phyloP scores from a whole-genome alignment of 2,113 vertebrate species.

The Lepisosteus oculatus region DNA sequence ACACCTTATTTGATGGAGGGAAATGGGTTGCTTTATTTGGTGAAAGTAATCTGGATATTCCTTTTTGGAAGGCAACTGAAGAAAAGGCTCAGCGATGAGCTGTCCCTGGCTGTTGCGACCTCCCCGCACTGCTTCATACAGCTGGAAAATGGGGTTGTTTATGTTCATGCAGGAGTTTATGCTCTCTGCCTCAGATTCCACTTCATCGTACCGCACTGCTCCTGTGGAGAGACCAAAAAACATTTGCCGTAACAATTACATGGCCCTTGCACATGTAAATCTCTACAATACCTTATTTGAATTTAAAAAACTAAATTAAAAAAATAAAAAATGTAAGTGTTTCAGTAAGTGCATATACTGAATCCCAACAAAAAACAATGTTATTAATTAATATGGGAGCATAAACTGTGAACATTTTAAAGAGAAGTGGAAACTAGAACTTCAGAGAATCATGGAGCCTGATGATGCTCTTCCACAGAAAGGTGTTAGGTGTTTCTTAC shows the following conservation, averaged over 20 bases:
- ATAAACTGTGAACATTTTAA: no score
- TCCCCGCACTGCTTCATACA: conserved; percentile 90
- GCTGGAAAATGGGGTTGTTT: conserved; percentile 91
- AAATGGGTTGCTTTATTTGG: conserved; percentile 90
- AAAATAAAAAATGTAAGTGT: no score
- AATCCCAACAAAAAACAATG: no score
- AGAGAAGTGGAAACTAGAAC: no score
- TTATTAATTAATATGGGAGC: no score
- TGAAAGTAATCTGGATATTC: conserved; percentile 97
- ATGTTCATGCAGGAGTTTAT: conserved; percentile 91
- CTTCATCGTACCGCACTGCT: conserved; percentile 85
- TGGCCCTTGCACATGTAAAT: no score
- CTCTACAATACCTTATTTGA: no score
- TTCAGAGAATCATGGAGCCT: not conserved
- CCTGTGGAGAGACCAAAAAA: conserved; percentile 36
- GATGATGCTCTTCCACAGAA: not conserved
- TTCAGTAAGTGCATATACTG: no score
- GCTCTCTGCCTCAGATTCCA: conserved; percentile 92
- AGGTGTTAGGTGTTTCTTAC: conserved; percentile 54
- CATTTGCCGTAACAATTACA: no score
- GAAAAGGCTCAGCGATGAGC: conserved; percentile 92
- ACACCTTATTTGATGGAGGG: conserved; percentile 92
- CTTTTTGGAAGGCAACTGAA: conserved; percentile 94
- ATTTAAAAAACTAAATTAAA: no score
- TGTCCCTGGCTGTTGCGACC: conserved; percentile 93